phyloP scores from a whole-genome alignment of 2,888 invertebrate species.

The Neoascia interrupta region DNA sequence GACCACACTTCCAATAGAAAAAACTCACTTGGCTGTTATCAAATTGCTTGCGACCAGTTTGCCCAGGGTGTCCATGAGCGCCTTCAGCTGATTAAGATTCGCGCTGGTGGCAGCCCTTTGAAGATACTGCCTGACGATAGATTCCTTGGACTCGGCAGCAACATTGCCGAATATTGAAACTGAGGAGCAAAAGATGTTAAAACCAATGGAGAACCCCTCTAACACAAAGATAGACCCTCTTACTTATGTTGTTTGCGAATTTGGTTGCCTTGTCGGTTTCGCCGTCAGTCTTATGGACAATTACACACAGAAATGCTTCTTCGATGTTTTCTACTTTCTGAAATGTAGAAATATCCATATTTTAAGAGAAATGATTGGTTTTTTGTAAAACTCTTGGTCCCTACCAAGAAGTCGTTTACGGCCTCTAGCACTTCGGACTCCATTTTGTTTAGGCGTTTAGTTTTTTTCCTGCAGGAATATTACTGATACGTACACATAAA shows the following conservation, averaged over 20 bases:
- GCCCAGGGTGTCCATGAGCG: slow-evolving; percentile 88
- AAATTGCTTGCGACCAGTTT: slow-evolving; percentile 86
- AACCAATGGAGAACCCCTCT: background rate
- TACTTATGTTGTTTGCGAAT: slow-evolving; percentile 85
- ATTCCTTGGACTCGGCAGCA: slow-evolving; percentile 87
- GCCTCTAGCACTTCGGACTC: slow-evolving; percentile 75
- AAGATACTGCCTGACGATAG: slow-evolving; percentile 87
- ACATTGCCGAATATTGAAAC: slow-evolving; percentile 84
- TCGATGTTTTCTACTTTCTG: slow-evolving; percentile 91
- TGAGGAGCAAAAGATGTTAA: slow-evolving; percentile 42
- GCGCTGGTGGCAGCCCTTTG: slow-evolving; percentile 86
- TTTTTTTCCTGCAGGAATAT: too few relatives aligned
- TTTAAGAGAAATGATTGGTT: background rate
- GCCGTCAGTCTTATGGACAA: slow-evolving; percentile 87
- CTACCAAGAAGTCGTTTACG: slow-evolving; percentile 75
- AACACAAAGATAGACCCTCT: slow-evolving; percentile 34
- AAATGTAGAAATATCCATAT: slow-evolving; percentile 6
- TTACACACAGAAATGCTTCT: slow-evolving; percentile 93
- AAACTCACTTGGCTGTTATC: slow-evolving; percentile 86
- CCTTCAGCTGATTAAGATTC: slow-evolving; percentile 87
- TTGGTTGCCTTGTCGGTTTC: slow-evolving; percentile 85
- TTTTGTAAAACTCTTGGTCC: background rate
- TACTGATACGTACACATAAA: too few relatives aligned
- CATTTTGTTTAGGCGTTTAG: too few relatives aligned
- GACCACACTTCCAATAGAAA: background rate